A percentile compares a stretch with the other conserved stretches of the same genome.
phyloP scores from a whole-genome alignment of 2,888 invertebrate genomes.

The Caenorhabditis zanzibari region DNA sequence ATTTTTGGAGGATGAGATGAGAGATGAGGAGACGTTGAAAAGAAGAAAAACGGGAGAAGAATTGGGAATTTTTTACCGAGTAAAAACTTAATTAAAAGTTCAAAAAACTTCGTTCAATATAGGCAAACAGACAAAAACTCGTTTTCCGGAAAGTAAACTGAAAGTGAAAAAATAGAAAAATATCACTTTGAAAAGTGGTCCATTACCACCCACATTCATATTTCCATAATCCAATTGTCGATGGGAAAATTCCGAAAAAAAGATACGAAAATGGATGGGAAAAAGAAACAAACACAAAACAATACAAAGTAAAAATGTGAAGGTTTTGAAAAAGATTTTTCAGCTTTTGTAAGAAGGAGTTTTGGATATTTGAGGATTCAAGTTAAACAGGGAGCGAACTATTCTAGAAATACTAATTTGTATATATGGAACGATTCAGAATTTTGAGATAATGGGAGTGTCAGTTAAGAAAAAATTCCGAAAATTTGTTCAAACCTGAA shows the following conservation, averaged over 20 bases:
- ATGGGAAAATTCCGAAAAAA: constrained; percentile 24
- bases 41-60: neutral
- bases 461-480: too few species aligned
- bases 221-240: constrained; percentile 53
- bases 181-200: constrained; percentile 9
- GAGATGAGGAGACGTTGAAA: constrained; percentile 21
- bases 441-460: too few species aligned
- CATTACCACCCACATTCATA: constrained; percentile 31
- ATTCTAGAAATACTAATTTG: too few species aligned
- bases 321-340: neutral
- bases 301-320: constrained; percentile 19
- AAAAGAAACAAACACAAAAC: constrained; percentile 28
- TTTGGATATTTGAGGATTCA: neutral
- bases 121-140: constrained; percentile 1
- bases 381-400: too few species aligned
- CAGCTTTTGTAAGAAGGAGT: neutral
- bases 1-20: constrained; percentile 39
- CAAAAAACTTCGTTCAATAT: neutral
- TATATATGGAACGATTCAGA: too few species aligned
- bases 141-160: neutral
- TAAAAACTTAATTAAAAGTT: neutral
- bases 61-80: neutral
- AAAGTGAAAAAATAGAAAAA: neutral
- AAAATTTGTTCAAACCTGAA: too few species aligned
- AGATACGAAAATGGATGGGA: neutral